Conservation (phyloP, 1,140 invertebrate species). For the Drosophila rufa region DNA sequence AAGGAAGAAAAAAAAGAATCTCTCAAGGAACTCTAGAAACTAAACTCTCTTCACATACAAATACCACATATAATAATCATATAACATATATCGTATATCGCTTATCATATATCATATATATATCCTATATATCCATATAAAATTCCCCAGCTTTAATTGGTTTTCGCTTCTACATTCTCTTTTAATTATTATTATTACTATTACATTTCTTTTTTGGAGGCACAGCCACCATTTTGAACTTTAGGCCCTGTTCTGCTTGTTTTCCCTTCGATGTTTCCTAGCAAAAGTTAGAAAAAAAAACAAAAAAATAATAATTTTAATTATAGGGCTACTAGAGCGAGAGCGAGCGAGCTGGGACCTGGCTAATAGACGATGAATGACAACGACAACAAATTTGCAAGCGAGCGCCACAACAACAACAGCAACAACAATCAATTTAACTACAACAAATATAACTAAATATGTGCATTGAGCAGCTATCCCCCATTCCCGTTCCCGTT, state of each 20-base stretch:
- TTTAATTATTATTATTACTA: conserved; percentile 27
- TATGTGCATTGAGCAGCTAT: conserved; percentile 69
- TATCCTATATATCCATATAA: conserved; percentile 14
- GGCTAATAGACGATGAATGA: conserved; percentile 52
- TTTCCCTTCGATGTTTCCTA: conserved; percentile 27
- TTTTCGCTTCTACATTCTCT: conserved; percentile 7
- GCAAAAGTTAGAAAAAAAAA: not conserved
- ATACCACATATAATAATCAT: conserved; percentile 4
- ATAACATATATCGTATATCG: conserved; percentile 10
- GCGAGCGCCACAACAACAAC: conserved; percentile 42
- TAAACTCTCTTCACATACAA: conserved; percentile 45
- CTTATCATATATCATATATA: conserved; percentile 12
- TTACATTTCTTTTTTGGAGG: conserved; percentile 48
- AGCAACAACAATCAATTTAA: conserved; percentile 48
- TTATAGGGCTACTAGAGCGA: not conserved
- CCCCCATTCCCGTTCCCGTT: conserved; percentile 3
- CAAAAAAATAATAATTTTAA: not conserved
- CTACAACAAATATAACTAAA: conserved; percentile 72
- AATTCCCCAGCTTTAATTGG: conserved; percentile 9
- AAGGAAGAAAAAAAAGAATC: conserved; percentile 28
- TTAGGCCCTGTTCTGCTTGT: conserved; percentile 62
- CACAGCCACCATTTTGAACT: conserved; percentile 81
- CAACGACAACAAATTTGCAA: conserved; percentile 61
- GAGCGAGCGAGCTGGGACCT: conserved; percentile 1
- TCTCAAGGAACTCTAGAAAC: conserved; percentile 34